Evolutionary conservation across 2,113 vertebrate species (phyloP), one percentile per base, ranked within the genome.

Genomic region (Nipponia nippon): DNA sequence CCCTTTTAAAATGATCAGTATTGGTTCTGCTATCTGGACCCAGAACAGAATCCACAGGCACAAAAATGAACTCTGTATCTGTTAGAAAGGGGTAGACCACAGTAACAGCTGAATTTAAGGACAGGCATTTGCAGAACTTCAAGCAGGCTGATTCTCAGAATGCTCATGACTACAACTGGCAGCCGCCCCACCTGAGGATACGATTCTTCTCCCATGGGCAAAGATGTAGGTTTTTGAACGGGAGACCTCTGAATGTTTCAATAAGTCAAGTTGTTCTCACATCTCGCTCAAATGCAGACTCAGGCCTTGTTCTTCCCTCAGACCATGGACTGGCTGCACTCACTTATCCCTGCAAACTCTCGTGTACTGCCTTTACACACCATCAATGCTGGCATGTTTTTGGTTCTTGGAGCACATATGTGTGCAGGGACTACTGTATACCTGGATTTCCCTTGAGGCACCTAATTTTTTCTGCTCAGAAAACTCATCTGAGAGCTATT

Each of bases 371-470:
- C 32, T 73, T 52, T 71, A 11, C 22, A 23, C 50, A 46, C 29
- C 42, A 44, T 29, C 0, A 0, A 7, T 9, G 17, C 27, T 56
- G 11, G 6, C 29, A 13, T 40, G 34, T 4, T 83, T 88, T 76
- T 73, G 36, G 36, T 26, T 79, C 61, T 42, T 72, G 21, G 47
- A 71, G 52, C 16, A 50, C 42, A 6, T 44, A 40, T 21, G 12
- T 70, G 34, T 72, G 11, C 21, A 44, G 11, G 10, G 26, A 20
- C 86, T 93, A n/a, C 12, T 4, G 2, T 25, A 40, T 40, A 79
- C 7, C 47, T 76, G 20, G 16, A 63, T 89, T 93, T 87, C 30
- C 10, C 47, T 67, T 19, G 29, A 79, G 21, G 5, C 5, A 63
- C 20, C 13, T 81, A 3, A 15, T 7, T 19, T 66, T 58, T 91